Percentiles rank a stretch among this genome's conserved stretches.
phyloP scores from a whole-genome alignment of 2,888 invertebrate genomes.

The Drosophila mettleri region DNA sequence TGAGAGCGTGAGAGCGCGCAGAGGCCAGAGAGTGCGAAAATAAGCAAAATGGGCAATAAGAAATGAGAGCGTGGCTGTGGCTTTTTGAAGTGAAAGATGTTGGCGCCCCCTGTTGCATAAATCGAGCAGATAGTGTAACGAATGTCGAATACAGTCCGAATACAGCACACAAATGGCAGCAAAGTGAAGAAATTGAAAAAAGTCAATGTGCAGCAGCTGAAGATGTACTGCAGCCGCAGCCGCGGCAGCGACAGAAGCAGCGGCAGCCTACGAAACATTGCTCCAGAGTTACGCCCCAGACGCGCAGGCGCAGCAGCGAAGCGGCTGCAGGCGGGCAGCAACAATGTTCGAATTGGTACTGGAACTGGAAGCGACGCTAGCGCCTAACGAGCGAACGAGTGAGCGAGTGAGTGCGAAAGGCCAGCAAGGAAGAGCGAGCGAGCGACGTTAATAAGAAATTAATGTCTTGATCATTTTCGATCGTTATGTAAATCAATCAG shows the following conservation, averaged over 20 bases:
- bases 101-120: slow-evolving; percentile 39
- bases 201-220: slow-evolving; percentile 42
- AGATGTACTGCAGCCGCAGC: slow-evolving; percentile 25
- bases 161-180: slow-evolving; percentile 18
- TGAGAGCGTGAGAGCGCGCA: not conserved
- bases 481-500: slow-evolving; percentile 86
- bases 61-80: slow-evolving; percentile 14
- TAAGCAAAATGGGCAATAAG: not conserved
- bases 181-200: slow-evolving; percentile 56
- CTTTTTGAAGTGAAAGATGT: not conserved
- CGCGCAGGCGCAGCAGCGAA: slow-evolving; percentile 46
- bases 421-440: slow-evolving; percentile 36
- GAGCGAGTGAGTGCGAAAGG: slow-evolving; percentile 12
- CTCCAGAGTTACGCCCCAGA: slow-evolving; percentile 70
- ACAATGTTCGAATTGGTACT: slow-evolving; percentile 55
- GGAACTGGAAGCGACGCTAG: slow-evolving; percentile 35
- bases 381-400: slow-evolving; percentile 33
- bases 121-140: slow-evolving; percentile 9
- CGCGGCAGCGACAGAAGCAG: not conserved
- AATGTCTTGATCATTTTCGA: slow-evolving; percentile 85
- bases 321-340: slow-evolving; percentile 43
- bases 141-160: slow-evolving; percentile 6
- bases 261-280: slow-evolving; percentile 21
- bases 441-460: slow-evolving; percentile 84
- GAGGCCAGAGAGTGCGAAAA: slow-evolving; percentile 1